Percentiles rank a stretch among this genome's conserved stretches.
Evolutionary conservation across 2,888 invertebrate species (phyloP).

Genomic region (Idaea biselata): DNA sequence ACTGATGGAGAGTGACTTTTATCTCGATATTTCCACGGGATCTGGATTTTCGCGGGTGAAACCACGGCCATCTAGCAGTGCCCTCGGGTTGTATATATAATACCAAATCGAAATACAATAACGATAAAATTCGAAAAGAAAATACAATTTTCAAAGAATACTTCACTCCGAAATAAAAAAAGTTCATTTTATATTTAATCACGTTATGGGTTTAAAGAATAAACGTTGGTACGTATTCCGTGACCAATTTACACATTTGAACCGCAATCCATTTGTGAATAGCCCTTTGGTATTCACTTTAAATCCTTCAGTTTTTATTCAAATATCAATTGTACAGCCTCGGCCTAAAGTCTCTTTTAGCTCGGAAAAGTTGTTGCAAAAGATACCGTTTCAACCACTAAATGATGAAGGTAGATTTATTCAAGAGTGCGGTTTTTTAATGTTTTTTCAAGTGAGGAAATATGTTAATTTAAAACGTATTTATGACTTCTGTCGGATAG

Average conservation of each 20-base stretch:
- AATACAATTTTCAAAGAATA: neutral
- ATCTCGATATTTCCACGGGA: no score
- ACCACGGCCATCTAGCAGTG: no score
- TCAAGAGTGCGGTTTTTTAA: slow-evolving; percentile 29
- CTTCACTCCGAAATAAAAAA: neutral
- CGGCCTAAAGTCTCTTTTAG: neutral
- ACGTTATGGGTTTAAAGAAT: neutral
- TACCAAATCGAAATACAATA: neutral
- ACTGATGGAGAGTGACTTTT: no score
- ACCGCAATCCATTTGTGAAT: slow-evolving; percentile 1
- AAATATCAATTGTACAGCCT: neutral
- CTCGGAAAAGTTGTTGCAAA: slow-evolving; percentile 6
- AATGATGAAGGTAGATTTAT: slow-evolving; percentile 29
- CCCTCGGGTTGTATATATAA: neutral
- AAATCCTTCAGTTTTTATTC: neutral
- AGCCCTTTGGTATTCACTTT: neutral
- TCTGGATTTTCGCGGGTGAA: no score
- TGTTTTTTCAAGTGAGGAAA: slow-evolving; percentile 29
- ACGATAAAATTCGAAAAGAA: neutral
- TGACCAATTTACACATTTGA: neutral
- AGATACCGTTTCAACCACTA: slow-evolving; percentile 18
- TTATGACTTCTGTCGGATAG: slow-evolving; percentile 14
- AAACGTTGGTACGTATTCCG: neutral
- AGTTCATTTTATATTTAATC: neutral
- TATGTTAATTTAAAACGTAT: slow-evolving; percentile 30